phyloP scores from a whole-genome alignment of 1,140 invertebrate species.

The Philotrypesis tridentata region DNA sequence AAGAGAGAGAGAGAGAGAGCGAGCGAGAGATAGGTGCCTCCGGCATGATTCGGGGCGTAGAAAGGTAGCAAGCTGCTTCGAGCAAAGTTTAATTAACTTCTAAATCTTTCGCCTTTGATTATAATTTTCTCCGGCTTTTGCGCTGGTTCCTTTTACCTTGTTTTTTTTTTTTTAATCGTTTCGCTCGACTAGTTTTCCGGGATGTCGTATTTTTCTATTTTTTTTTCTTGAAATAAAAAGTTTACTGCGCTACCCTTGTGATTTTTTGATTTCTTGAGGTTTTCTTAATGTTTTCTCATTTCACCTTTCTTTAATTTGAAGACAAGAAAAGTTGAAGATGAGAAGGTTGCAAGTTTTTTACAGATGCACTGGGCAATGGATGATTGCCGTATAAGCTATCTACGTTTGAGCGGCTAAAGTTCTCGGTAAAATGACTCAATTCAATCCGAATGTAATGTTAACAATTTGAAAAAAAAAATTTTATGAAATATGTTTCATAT shows the following conservation, averaged over 20 bases:
- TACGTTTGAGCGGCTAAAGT: too few species aligned
- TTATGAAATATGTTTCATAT: too few species aligned
- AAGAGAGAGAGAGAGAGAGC: not conserved
- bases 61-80: conserved; percentile 31
- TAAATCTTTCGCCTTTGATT: conserved; percentile 47
- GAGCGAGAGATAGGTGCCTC: not conserved
- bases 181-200: not conserved
- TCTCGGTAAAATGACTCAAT: too few species aligned
- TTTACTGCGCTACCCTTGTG: not conserved
- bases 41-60: not conserved
- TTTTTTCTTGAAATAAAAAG: not conserved
- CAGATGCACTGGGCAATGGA: too few species aligned
- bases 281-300: not conserved
- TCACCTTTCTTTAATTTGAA: not conserved
- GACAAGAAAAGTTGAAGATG: not conserved
- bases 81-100: conserved; percentile 47
- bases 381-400: too few species aligned
- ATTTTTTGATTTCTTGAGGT: not conserved
- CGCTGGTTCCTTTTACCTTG: not conserved
- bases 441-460: too few species aligned
- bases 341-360: not conserved
- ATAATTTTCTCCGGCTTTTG: conserved; percentile 35
- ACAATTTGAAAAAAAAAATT: too few species aligned
- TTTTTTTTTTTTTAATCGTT: not conserved
- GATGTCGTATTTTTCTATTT: not conserved